Conservation (phyloP, 2,888 invertebrate genomes). For the Melinopterus prodromus region DNA sequence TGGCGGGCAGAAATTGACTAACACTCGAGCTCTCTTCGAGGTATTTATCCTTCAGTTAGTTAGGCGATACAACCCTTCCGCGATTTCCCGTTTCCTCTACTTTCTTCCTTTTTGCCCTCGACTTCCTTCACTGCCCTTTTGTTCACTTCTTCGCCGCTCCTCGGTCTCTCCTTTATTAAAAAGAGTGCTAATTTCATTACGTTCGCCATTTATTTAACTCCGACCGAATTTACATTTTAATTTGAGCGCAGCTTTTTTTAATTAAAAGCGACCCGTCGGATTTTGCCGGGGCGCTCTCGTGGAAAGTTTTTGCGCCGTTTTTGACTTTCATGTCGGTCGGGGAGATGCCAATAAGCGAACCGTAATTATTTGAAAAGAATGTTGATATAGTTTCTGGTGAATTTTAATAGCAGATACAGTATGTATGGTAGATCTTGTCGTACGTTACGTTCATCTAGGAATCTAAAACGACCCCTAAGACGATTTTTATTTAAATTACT, state of each 20-base stretch:
- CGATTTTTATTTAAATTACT: too few species aligned
- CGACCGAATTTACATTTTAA: conserved; percentile 35
- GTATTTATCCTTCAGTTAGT: conserved; percentile 33
- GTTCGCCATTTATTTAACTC: conserved; percentile 33
- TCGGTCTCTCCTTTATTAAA: conserved; percentile 35
- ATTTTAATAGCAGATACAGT: too few species aligned
- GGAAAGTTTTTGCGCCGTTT: too few species aligned
- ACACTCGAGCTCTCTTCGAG: conserved; percentile 32
- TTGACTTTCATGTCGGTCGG: too few species aligned
- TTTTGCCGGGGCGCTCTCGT: too few species aligned
- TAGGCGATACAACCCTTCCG: conserved; percentile 32
- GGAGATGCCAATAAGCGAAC: too few species aligned
- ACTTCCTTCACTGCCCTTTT: neutral
- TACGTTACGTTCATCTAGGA: too few species aligned
- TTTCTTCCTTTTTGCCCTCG: neutral
- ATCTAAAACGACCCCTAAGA: too few species aligned
- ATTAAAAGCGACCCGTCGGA: conserved; percentile 29
- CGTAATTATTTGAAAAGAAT: too few species aligned
- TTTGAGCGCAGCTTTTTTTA: conserved; percentile 33
- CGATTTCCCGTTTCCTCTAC: conserved; percentile 21
- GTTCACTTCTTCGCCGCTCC: conserved; percentile 15
- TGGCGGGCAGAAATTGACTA: conserved; percentile 27
- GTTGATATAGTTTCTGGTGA: too few species aligned
- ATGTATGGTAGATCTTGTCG: too few species aligned
- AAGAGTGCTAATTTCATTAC: conserved; percentile 38